Conservation (phyloP, 1,140 invertebrate genomes). For the Anastrepha obliqua region DNA sequence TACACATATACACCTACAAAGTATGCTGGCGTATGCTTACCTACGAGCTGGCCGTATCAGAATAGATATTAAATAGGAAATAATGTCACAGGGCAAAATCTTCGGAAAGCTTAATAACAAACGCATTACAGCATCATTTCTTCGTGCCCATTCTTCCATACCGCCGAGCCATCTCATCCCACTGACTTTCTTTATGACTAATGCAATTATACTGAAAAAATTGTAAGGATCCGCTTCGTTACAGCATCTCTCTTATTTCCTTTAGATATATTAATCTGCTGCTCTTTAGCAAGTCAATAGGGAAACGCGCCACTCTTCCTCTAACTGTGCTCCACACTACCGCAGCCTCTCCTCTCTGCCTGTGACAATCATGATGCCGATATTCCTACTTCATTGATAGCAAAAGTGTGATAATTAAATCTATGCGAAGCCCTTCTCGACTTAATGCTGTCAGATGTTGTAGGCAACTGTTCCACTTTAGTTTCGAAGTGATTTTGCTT, state of each 20-base stretch:
- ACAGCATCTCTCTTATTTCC: neutral
- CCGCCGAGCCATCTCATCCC: neutral
- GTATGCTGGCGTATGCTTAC: too few relatives aligned
- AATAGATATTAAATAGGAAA: neutral
- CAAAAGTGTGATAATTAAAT: neutral
- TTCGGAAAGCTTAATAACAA: neutral
- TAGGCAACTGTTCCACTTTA: neutral
- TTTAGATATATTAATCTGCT: neutral
- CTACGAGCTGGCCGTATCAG: neutral
- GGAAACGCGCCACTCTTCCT: neutral
- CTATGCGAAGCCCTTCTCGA: constrained; percentile 5
- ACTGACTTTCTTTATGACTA: neutral
- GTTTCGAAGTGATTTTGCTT: neutral
- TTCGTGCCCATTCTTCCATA: neutral
- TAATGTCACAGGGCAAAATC: neutral
- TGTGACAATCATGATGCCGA: neutral
- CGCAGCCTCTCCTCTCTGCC: neutral
- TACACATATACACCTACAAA: too few relatives aligned
- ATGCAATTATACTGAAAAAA: neutral
- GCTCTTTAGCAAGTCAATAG: neutral
- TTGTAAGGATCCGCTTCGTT: neutral
- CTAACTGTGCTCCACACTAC: neutral
- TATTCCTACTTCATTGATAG: neutral
- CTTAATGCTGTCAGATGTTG: constrained; percentile 53
- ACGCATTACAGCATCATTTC: neutral